A percentile compares a stretch with the other conserved stretches of the same genome.
These are phyloP conservation scores for Blastobasis adustella DNA, from an alignment of 2,888 invertebrate genomes.

Conservation along the genomic window DNA sequence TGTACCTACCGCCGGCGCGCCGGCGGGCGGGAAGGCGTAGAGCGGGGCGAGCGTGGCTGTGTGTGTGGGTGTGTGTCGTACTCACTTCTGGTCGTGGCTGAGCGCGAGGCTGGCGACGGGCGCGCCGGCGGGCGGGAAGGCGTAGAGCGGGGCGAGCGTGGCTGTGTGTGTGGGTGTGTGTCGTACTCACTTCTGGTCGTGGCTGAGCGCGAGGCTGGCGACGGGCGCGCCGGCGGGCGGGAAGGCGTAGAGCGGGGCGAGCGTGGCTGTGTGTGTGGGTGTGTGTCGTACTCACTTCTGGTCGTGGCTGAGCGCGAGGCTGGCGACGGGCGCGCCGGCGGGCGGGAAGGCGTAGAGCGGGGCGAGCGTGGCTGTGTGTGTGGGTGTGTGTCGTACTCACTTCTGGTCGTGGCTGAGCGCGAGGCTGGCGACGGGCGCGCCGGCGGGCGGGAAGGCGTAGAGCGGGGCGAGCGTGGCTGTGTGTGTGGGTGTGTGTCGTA, in stretches of 20 bases:
- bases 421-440: constrained; percentile 89
- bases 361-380: neutral
- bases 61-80: constrained; percentile 65
- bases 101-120: constrained; percentile 76
- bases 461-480: neutral
- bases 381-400: constrained; percentile 76
- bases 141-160: neutral
- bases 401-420: constrained; percentile 95
- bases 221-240: constrained; percentile 73
- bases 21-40: neutral
- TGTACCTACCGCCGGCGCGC: too few species aligned
- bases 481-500: constrained; percentile 84
- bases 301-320: constrained; percentile 73
- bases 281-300: constrained; percentile 30
- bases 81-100: constrained; percentile 89
- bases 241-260: neutral
- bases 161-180: constrained; percentile 84
- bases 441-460: neutral
- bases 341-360: neutral
- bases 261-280: constrained; percentile 65
- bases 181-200: constrained; percentile 97
- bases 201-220: constrained; percentile 90
- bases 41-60: neutral
- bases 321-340: constrained; percentile 92
- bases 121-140: neutral